Base-by-base conservation (phyloP, 2,888 invertebrate species). In the Drymonia ruficornis region DNA sequence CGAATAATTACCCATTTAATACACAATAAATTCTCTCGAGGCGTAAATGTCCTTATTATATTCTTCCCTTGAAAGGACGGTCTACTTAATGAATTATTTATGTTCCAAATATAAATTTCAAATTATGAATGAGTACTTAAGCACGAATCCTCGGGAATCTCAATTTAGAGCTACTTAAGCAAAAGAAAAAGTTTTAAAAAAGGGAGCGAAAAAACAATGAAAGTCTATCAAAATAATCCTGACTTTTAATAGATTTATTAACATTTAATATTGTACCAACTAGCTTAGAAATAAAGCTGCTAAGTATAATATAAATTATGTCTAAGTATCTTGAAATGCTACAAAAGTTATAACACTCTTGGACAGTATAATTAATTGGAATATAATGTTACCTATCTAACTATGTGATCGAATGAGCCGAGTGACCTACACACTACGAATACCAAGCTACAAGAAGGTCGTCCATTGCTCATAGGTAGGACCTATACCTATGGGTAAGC, bases 41-140 rank as follows among this genome's bases (percentile, higher is more conserved):
- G 47, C 51, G 52, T 49, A 58, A 49, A 55, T 49, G 34, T 50
- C 34, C 28, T 49, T 59, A 56, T 54, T 49, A 56, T 57, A 55
- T 47, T 47, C 47, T 47, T 18, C 18, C 47, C 49, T 51, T 29
- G 57, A 59, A 61, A 56, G 49, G 55, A 58, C 57, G 53, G 65
- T 60, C 53, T 62, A 53, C 59, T 59, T 61, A 50, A 65, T 80
- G 73, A 78, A 79, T 78, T 72, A 78, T 80, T 77, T 75, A 80
- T 78, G 60, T 64, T 45, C 50, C 50, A 54, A 72, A 74, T 66
- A 68, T 72, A 70, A 72, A 77, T 73, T 72, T 72, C 34, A 67
- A 72, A 72, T 77, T 68, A 67, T 60, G 54, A 61, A 60, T 51
- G 48, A 62, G 57, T 61, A 62, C 66, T 65, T 59, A 50, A 53